Percentiles rank a stretch among this genome's conserved stretches.
These are phyloP conservation scores for Pelosia muscerda DNA, from an alignment of 2,888 invertebrate species.

Conservation along the genomic window DNA sequence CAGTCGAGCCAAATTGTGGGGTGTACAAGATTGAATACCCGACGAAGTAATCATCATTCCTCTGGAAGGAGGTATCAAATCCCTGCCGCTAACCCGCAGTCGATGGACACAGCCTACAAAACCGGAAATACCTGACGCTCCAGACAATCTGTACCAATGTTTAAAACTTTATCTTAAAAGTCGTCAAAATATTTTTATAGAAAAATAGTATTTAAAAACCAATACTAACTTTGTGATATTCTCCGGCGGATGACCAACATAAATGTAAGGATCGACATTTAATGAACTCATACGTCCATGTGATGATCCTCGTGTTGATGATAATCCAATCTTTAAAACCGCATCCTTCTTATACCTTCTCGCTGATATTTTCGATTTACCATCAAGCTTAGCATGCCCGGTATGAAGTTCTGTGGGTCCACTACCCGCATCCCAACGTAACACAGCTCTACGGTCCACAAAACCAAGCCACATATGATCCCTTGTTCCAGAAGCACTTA, in stretches of 20 bases:
- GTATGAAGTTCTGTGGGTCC: slow-evolving; percentile 74
- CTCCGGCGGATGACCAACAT: slow-evolving; percentile 76
- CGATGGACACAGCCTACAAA: slow-evolving; percentile 94
- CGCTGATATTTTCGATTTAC: slow-evolving; percentile 75
- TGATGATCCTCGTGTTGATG: slow-evolving; percentile 70
- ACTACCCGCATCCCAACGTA: slow-evolving; percentile 79
- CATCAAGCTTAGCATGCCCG: slow-evolving; percentile 73
- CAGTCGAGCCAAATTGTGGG: slow-evolving; percentile 76
- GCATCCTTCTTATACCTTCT: slow-evolving; percentile 80
- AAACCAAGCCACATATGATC: slow-evolving; percentile 83
- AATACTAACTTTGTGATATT: slow-evolving; percentile 77
- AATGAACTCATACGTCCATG: slow-evolving; percentile 79
- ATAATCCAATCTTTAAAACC: slow-evolving; percentile 72
- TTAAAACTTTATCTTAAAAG: neutral
- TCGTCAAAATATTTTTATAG: neutral
- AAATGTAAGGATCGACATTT: slow-evolving; percentile 77
- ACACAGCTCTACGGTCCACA: slow-evolving; percentile 70
- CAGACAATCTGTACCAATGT: slow-evolving; percentile 88
- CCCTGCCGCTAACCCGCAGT: slow-evolving; percentile 88
- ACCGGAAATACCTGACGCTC: slow-evolving; percentile 91
- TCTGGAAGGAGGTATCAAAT: slow-evolving; percentile 86
- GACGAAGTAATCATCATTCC: slow-evolving; percentile 75
- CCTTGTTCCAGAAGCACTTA: slow-evolving; percentile 76
- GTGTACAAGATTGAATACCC: slow-evolving; percentile 76
- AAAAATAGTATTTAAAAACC: slow-evolving; percentile 10